Conservation (phyloP, 2,113 vertebrate species). For the Hypanus sabinus region DNA sequence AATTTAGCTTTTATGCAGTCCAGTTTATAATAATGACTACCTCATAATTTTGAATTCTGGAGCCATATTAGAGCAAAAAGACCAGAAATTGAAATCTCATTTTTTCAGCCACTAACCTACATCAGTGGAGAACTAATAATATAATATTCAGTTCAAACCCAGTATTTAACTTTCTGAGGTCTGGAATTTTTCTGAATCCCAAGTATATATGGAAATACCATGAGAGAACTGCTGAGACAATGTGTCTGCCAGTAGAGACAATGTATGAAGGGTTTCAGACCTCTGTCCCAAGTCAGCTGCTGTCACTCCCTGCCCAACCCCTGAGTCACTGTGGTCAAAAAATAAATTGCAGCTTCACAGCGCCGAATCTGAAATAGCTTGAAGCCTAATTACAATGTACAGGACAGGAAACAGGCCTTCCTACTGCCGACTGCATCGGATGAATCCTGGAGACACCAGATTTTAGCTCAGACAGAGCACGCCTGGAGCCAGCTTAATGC, state of each 20-base stretch:
- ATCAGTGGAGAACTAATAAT: background rate
- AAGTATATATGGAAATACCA: background rate
- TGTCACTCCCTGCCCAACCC: background rate
- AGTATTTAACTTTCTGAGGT: background rate
- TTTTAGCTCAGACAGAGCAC: conserved; percentile 21
- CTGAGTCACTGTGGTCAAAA: conserved; percentile 1
- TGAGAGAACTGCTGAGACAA: background rate
- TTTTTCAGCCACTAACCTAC: background rate
- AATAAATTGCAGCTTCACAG: conserved; percentile 25
- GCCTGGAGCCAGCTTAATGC: conserved; percentile 21
- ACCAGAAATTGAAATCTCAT: background rate
- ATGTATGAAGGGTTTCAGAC: conserved; percentile 2
- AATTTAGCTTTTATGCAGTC: background rate
- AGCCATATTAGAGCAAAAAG: background rate
- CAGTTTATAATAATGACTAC: background rate
- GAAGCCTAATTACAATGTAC: conserved; percentile 35
- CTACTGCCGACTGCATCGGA: conserved; percentile 34
- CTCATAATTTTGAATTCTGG: conserved; percentile 3
- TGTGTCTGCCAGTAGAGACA: background rate
- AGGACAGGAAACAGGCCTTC: conserved; percentile 35
- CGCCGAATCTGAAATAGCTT: conserved; percentile 24
- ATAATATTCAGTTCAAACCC: background rate
- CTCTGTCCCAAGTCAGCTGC: background rate
- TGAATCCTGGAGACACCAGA: conserved; percentile 29
- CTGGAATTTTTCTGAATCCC: background rate